Conservation (phyloP, 2,797 vertebrate species). For the Anableps anableps region DNA sequence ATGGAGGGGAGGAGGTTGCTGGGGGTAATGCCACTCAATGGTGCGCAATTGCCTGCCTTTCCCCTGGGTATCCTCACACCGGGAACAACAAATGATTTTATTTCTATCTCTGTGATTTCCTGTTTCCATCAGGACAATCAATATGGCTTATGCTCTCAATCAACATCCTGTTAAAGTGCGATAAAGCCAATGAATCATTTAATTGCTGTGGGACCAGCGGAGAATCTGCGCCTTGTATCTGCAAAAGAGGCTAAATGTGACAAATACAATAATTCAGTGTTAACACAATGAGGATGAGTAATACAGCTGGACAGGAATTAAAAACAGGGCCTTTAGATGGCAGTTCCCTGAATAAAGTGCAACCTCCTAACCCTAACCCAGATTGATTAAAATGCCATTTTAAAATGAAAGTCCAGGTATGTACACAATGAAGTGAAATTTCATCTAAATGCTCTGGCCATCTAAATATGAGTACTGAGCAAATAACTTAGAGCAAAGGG, state of each 20-base stretch:
- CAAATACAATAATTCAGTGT: conserved; percentile 55
- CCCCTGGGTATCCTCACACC: conserved; percentile 81
- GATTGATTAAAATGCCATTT: conserved; percentile 7
- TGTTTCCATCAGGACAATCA: conserved; percentile 86
- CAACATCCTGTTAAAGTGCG: conserved; percentile 84
- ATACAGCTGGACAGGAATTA: conserved; percentile 39
- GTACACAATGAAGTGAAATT: conserved; percentile 5
- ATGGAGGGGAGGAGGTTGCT: conserved; percentile 73
- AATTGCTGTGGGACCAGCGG: conserved; percentile 80
- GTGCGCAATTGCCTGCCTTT: conserved; percentile 79
- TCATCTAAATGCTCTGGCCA: neutral
- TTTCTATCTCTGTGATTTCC: conserved; percentile 86
- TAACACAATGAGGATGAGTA: conserved; percentile 55
- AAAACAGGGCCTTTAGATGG: conserved; percentile 16
- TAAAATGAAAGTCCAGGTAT: conserved; percentile 22
- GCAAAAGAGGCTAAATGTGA: conserved; percentile 72
- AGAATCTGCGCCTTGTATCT: conserved; percentile 74
- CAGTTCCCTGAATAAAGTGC: conserved; percentile 3
- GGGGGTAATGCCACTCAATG: conserved; percentile 82
- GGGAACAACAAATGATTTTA: conserved; percentile 85
- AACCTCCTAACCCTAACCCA: neutral
- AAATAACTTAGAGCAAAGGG: conserved; percentile 27
- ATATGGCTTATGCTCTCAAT: conserved; percentile 85
- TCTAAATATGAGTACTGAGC: conserved; percentile 20
- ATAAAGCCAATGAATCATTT: conserved; percentile 83